phyloP scores from a whole-genome alignment of 1,140 invertebrate genomes.

The Bombus confusus region DNA sequence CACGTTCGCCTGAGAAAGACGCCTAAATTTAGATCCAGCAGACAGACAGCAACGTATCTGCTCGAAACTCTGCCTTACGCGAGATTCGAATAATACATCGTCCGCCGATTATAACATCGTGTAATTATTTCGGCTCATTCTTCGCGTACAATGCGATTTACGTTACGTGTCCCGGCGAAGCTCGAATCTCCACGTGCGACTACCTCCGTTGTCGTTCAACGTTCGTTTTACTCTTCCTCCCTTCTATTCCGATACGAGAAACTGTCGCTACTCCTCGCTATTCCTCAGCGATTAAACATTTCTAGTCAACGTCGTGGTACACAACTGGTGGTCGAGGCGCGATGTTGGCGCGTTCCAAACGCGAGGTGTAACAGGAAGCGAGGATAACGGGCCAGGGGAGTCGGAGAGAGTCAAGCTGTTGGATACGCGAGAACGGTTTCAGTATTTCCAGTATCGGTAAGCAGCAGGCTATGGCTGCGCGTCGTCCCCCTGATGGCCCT shows the following conservation, averaged over 20 bases:
- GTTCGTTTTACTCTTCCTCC: too few species aligned
- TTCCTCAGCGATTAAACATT: background rate
- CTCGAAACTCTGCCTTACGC: background rate
- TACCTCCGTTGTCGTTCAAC: background rate
- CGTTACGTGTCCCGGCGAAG: background rate
- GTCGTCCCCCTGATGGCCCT: conserved; percentile 56
- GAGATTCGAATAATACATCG: background rate
- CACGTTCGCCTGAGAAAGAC: background rate
- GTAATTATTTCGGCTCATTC: background rate
- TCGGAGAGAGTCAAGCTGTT: background rate
- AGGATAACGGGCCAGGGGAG: background rate
- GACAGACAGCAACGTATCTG: background rate
- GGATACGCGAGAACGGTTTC: conserved; percentile 28
- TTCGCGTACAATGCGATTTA: background rate
- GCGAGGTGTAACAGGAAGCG: conserved; percentile 4
- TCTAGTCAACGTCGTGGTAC: background rate
- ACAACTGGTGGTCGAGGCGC: background rate
- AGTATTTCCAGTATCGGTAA: conserved; percentile 62
- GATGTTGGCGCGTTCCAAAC: background rate
- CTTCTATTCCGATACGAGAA: too few species aligned
- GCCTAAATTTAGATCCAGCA: background rate
- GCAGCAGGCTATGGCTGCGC: conserved; percentile 63
- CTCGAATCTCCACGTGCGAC: background rate
- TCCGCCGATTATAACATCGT: background rate
- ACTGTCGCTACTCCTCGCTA: too few species aligned